Conservation (phyloP, 2,888 invertebrate species). For the Aporophyla lueneburgensis region DNA sequence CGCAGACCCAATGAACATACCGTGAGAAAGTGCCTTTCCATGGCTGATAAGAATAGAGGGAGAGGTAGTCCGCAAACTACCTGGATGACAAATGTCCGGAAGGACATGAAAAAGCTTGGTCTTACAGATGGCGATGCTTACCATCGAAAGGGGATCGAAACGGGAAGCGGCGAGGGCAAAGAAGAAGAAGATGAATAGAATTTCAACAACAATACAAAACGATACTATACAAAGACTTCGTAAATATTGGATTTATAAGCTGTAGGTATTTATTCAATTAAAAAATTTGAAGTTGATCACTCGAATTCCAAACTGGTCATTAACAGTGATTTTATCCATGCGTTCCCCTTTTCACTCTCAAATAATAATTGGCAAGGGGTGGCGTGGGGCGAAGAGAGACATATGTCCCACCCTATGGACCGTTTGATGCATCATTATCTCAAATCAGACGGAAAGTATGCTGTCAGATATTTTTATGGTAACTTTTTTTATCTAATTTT, state of each 20-base stretch:
- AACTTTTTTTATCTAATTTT: conserved; percentile 7
- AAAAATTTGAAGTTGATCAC: conserved; percentile 32
- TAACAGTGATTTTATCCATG: conserved; percentile 63
- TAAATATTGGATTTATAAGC: not conserved
- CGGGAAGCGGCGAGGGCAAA: too few relatives aligned
- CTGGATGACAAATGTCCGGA: too few relatives aligned
- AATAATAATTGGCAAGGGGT: conserved; percentile 81
- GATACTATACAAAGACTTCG: too few relatives aligned
- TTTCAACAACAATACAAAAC: not conserved
- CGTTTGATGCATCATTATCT: conserved; percentile 80
- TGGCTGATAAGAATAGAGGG: too few relatives aligned
- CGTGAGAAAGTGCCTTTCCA: too few relatives aligned
- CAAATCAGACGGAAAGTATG: conserved; percentile 79
- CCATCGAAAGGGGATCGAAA: too few relatives aligned
- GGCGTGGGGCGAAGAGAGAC: conserved; percentile 76
- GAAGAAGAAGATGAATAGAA: too few relatives aligned
- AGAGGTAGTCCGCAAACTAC: too few relatives aligned
- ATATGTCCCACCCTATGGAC: conserved; percentile 78
- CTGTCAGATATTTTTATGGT: conserved; percentile 69
- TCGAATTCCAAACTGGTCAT: conserved; percentile 52
- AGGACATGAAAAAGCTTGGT: too few relatives aligned
- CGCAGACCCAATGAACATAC: too few relatives aligned
- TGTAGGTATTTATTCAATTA: conserved; percentile 31
- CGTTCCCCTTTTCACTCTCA: conserved; percentile 52
- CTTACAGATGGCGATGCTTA: too few relatives aligned